phyloP scores from a whole-genome alignment of 2,113 vertebrate genomes.

The Bothrops jararaca region DNA sequence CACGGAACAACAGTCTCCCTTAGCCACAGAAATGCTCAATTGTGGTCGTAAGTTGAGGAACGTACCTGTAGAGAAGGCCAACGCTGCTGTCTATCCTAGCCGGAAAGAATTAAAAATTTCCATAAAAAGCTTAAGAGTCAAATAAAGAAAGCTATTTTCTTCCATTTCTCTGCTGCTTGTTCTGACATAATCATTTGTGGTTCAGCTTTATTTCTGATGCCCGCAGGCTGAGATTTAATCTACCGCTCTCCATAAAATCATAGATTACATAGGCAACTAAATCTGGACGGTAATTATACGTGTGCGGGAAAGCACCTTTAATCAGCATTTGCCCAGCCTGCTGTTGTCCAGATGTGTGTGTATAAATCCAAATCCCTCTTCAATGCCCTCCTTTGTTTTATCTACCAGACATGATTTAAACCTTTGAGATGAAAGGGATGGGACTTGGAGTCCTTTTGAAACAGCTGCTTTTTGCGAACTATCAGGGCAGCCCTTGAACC shows the following conservation, averaged over 20 bases:
- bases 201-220: neutral
- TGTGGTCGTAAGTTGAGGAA: neutral
- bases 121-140: neutral
- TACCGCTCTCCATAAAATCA: neutral
- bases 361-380: neutral
- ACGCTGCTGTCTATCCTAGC: neutral
- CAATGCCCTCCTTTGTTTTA: neutral
- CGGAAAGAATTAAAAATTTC: neutral
- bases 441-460: neutral
- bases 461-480: neutral
- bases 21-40: neutral
- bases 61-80: neutral
- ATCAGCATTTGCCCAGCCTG: neutral
- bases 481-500: neutral
- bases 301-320: neutral
- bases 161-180: neutral
- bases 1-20: neutral
- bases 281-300: neutral
- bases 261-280: neutral
- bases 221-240: neutral
- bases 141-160: neutral
- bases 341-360: neutral
- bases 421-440: neutral
- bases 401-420: neutral
- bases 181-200: neutral